Conservation (phyloP, 2,113 vertebrate genomes). For the Sterrhoptilus dennistouni region DNA sequence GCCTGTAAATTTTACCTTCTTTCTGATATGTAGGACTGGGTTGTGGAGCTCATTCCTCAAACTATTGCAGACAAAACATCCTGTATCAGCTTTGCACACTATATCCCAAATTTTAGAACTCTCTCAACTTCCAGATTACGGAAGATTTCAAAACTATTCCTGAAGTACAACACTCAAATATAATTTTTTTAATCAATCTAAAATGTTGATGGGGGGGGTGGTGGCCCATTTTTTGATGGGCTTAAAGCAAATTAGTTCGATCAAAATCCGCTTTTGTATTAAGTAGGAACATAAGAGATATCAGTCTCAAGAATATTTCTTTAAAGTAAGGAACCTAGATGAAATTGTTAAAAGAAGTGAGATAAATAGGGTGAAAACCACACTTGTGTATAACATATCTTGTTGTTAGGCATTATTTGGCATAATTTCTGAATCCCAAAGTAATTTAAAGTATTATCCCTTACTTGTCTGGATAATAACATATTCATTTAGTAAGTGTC, state of each 20-base stretch:
- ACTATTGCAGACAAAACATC: neutral
- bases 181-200: neutral
- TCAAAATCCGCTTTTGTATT: neutral
- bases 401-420: neutral
- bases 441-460: neutral
- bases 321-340: neutral
- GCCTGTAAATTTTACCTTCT: neutral
- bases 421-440: neutral
- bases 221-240: neutral
- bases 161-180: neutral
- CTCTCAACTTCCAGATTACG: neutral
- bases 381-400: neutral
- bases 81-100: neutral
- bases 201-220: neutral
- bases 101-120: neutral
- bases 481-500: neutral
- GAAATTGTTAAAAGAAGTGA: neutral
- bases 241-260: neutral
- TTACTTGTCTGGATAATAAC: neutral
- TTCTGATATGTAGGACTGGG: neutral
- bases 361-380: neutral
- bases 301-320: neutral
- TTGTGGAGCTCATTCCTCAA: neutral
- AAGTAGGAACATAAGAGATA: neutral
- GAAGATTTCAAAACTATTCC: neutral